Percentiles rank a stretch among this genome's conserved stretches.
phyloP scores from a whole-genome alignment of 2,888 invertebrate genomes.

The Dioctria rufipes region DNA sequence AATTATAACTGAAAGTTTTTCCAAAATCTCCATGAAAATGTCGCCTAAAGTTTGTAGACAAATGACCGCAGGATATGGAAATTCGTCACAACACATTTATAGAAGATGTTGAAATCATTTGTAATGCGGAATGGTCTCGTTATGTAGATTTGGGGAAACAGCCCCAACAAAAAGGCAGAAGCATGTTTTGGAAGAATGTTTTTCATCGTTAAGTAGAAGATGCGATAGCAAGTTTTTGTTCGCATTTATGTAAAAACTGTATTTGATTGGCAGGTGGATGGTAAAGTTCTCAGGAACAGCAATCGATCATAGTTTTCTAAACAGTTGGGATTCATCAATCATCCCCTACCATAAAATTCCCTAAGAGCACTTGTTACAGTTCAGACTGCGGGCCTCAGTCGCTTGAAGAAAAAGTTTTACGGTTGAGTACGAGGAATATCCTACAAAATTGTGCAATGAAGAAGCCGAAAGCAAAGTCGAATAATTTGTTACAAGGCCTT shows the following conservation, averaged over 20 bases:
- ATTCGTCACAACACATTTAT: constrained; percentile 41
- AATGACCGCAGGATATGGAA: constrained; percentile 47
- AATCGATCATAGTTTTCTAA: constrained; percentile 48
- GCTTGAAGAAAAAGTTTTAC: constrained; percentile 34
- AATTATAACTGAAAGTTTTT: constrained; percentile 23
- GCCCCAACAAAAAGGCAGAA: constrained; percentile 21
- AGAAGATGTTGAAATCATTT: constrained; percentile 43
- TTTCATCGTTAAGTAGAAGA: neutral
- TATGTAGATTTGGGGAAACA: constrained; percentile 40
- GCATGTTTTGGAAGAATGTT: constrained; percentile 16
- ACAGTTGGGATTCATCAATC: constrained; percentile 41
- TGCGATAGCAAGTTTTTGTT: constrained; percentile 41
- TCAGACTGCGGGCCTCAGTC: constrained; percentile 20
- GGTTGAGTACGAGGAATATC: constrained; percentile 34
- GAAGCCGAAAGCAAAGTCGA: constrained; percentile 22
- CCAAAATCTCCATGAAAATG: constrained; percentile 21
- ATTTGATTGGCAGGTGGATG: constrained; percentile 47
- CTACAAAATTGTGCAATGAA: constrained; percentile 17
- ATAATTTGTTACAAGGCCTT: constrained; percentile 41
- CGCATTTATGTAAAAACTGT: constrained; percentile 21
- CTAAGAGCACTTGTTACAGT: constrained; percentile 48
- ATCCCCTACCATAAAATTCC: constrained; percentile 12
- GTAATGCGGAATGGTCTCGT: constrained; percentile 42
- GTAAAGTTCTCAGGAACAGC: constrained; percentile 44
- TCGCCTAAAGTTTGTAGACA: constrained; percentile 30